Percentiles rank a stretch among this genome's conserved stretches.
These are phyloP conservation scores for Drosophila kanekoi DNA, from an alignment of 2,888 invertebrate genomes.

Conservation along the genomic window DNA sequence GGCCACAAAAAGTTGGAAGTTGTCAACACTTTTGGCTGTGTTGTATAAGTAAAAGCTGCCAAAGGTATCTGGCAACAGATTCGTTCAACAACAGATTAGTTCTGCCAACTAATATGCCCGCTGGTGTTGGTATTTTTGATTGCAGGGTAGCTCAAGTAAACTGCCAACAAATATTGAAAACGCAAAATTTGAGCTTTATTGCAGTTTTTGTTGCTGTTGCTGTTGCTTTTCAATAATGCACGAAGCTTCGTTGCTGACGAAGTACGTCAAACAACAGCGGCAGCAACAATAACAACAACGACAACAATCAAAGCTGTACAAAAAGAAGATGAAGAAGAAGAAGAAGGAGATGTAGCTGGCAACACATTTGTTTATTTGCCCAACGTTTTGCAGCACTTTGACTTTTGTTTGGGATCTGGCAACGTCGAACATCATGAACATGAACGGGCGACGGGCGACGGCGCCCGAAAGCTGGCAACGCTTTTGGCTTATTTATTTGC, in stretches of 20 bases:
- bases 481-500: constrained; percentile 58
- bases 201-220: constrained; percentile 54
- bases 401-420: constrained; percentile 19
- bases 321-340: not conserved
- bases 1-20: too few relatives aligned
- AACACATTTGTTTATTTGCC: constrained; percentile 34
- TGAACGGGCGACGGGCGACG: too few relatives aligned
- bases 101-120: constrained; percentile 2
- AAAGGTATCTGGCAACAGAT: too few relatives aligned
- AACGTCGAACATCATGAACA: constrained; percentile 1
- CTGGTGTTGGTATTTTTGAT: not conserved
- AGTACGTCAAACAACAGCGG: constrained; percentile 37
- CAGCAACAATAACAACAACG: constrained; percentile 27
- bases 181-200: constrained; percentile 56
- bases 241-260: constrained; percentile 53
- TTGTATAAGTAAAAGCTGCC: too few relatives aligned
- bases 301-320: constrained; percentile 14
- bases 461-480: constrained; percentile 39
- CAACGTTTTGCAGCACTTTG: constrained; percentile 26
- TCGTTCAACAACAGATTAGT: too few relatives aligned
- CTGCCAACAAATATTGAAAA: constrained; percentile 68
- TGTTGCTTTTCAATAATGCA: constrained; percentile 68
- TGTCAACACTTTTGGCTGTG: too few relatives aligned
- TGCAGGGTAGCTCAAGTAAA: constrained; percentile 35
- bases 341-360: not conserved